Evolutionary conservation across 2,797 vertebrate genomes (phyloP).

Genomic region (Etheostoma nigrum): DNA sequence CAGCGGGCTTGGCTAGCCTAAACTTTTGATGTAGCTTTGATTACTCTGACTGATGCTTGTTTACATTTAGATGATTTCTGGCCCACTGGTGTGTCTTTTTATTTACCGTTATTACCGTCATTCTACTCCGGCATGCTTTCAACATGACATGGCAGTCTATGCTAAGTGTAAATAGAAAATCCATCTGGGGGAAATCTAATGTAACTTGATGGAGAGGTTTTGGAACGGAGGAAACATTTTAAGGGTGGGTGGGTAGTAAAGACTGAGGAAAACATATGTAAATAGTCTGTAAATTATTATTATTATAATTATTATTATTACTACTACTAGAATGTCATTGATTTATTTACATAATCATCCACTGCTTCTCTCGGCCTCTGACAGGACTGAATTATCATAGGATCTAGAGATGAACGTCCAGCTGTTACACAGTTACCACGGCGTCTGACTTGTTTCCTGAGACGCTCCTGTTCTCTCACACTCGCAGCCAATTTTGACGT

Average conservation of each 20-base stretch:
- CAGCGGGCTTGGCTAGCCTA: conserved; percentile 26
- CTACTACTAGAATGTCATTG: conserved; percentile 73
- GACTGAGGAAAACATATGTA: conserved; percentile 79
- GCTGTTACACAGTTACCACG: conserved; percentile 81
- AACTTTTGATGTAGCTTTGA: conserved; percentile 36
- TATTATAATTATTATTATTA: conserved; percentile 44
- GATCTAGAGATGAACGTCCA: conserved; percentile 84
- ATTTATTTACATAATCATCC: conserved; percentile 77
- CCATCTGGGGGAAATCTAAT: conserved; percentile 55
- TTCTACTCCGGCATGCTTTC: conserved; percentile 86
- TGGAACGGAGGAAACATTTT: conserved; percentile 35
- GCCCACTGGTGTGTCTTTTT: conserved; percentile 79
- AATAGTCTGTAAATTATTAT: conserved; percentile 88
- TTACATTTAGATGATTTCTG: conserved; percentile 79
- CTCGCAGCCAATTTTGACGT: conserved; percentile 85
- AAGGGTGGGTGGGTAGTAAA: conserved; percentile 61
- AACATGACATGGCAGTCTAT: conserved; percentile 80
- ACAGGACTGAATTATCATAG: conserved; percentile 82
- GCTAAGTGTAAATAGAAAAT: conserved; percentile 83
- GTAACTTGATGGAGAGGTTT: conserved; percentile 27
- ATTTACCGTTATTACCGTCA: conserved; percentile 72
- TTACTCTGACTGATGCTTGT: conserved; percentile 66
- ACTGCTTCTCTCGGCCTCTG: conserved; percentile 78
- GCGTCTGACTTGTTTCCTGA: conserved; percentile 70
- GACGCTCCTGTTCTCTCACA: conserved; percentile 82